Base-by-base conservation (phyloP, 2,797 vertebrate species). In the Hephaestus fuliginosus region DNA sequence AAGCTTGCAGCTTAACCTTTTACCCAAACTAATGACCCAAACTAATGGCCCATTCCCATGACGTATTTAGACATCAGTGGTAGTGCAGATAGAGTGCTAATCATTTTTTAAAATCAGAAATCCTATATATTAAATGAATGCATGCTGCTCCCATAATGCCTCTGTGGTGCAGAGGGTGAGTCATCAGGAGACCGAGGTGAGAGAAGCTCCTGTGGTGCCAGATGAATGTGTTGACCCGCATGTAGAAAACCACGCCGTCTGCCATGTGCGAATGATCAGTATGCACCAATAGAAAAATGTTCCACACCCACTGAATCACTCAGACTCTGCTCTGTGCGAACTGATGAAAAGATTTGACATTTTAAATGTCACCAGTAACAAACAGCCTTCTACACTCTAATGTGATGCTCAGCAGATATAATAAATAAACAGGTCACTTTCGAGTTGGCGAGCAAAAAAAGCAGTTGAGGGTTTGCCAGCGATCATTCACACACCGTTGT, bases 21-120 rank as follows among this genome's bases (percentile, higher is more conserved):
- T 7, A 66, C 18, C 43, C 10, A 33, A 28, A 20, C 53, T n/a
- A n/a, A n/a, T n/a, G n/a, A n/a, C n/a, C n/a, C n/a, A n/a, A n/a
- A n/a, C n/a, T 69, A 81, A 75, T 73, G 77, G 76, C 7, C 39
- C 44, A 22, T 13, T 44, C 11, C 11, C 2, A 2, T 66, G 33
- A 63, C 20, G n/a, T 4, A 49, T 51, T 51, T 8, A 60, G 22
- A 28, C 2, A 0, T 44, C 46, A 36, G 11, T 8, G n/a, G 7
- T 8, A 20, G 30, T 30, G 30, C 30, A 30, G 44, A 63, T 2
- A 9, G 46, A 11, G 44, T 22, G 65, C 22, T 10, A 4, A 2
- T 62, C 28, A 41, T 25, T 14, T 28, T n/a, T 17, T 8, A 68
- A 11, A n/a, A n/a, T n/a, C 14, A 25, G 4, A 43, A 30, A 68